phyloP scores from a whole-genome alignment of 1,140 invertebrate genomes.

The Calosoma granatense region DNA sequence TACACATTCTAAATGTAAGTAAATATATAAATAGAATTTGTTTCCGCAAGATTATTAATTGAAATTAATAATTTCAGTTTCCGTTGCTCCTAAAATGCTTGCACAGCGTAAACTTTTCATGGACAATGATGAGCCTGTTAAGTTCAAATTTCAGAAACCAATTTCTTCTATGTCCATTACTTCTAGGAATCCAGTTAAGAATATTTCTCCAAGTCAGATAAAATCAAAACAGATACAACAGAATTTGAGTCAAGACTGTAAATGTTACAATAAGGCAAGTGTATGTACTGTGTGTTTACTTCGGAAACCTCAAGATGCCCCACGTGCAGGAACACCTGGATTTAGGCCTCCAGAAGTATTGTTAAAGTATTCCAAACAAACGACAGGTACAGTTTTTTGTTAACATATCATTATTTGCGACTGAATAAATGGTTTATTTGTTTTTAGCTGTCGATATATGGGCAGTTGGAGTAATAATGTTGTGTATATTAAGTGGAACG shows the following conservation, averaged over 20 bases:
- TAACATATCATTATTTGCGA: conserved; percentile 10
- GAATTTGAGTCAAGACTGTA: neutral
- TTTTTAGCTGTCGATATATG: conserved; percentile 73
- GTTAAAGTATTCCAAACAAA: conserved; percentile 63
- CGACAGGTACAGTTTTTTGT: conserved; percentile 45
- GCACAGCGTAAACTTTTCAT: neutral
- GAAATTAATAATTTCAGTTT: neutral
- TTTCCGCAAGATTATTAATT: neutral
- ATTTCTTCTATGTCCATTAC: neutral
- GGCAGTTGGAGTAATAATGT: conserved; percentile 78
- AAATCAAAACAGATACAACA: neutral
- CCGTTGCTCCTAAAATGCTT: neutral
- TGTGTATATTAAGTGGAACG: conserved; percentile 65
- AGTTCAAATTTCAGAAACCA: neutral
- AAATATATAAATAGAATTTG: neutral
- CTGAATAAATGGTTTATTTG: too few relatives aligned
- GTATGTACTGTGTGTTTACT: conserved; percentile 53
- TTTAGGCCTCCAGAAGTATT: conserved; percentile 83
- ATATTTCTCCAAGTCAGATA: neutral
- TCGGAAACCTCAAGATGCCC: conserved; percentile 51
- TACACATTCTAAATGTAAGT: conserved; percentile 3
- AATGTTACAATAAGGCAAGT: conserved; percentile 47
- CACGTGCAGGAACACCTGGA: conserved; percentile 81
- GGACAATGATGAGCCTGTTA: neutral
- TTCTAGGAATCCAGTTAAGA: neutral